Base-by-base conservation (phyloP, 2,888 invertebrate species). In the Athetis lepigone region DNA sequence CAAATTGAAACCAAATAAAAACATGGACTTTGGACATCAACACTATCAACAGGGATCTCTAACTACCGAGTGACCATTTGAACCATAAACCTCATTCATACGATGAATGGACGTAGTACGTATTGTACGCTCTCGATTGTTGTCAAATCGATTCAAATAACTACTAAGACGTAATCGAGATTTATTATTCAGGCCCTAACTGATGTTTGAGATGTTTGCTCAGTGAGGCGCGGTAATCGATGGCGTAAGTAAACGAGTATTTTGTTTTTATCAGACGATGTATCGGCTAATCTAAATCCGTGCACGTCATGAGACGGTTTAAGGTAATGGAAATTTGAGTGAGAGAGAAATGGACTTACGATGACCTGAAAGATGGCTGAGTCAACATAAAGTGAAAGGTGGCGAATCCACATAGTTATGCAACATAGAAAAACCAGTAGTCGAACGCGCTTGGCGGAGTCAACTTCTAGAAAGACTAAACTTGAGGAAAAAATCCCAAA, bases 11-110 rank as follows among this genome's bases (percentile, higher is more conserved):
- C 77, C 73, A 75, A 81, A 84, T 74, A 70, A 84, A 71, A 87
- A 86, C 85, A 86, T 64, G 82, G 77, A 86, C 88, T 89, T 87
- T 81, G 81, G 63, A 81, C 75, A 51, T 47, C 46, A 39, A 13
- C 59, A 72, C 81, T 75, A 51, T 47, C 46, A 39, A 13, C 59
- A 72, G 60, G 63, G 63, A 74, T 51, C 65, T 64, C 29, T 25
- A 27, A 60, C 45, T 40, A 57, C 50, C 36, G 54, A 49, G 63
- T 70, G 66, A 73, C 75, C 46, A 75, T 64, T 80, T 70, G 65
- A 57, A 77, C 67, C 46, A 70, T 60, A 77, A 60, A 80, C 67
- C 59, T 62, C 63, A 52, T 68, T 72, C 57, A 64, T 33, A 52
- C 71, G 42, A 51, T 79, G 77, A 79, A 75, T 80, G 79, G 67